Evolutionary conservation across 2,888 invertebrate species (phyloP).

Genomic region (Diploptera punctata): DNA sequence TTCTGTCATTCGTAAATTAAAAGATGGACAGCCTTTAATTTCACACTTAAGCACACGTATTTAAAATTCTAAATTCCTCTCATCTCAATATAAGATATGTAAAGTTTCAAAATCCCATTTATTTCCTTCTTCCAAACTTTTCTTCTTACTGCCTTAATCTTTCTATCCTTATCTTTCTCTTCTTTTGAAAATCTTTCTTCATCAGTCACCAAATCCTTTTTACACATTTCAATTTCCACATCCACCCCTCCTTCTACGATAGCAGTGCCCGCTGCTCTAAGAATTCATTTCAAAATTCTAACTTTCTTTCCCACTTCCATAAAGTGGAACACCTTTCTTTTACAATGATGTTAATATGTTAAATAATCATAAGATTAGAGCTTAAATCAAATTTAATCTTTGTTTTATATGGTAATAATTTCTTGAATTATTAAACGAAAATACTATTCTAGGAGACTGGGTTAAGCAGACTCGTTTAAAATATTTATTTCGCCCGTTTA

Average conservation of each 20-base stretch:
- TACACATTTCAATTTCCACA: neutral
- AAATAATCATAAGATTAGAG: conserved; percentile 5
- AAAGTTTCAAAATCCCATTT: no score
- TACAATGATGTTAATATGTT: neutral
- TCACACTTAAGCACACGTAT: no score
- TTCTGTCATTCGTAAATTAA: no score
- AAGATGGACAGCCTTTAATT: neutral
- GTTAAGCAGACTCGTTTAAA: no score
- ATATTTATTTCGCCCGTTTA: no score
- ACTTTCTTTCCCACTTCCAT: conserved; percentile 1
- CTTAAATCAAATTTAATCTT: no score
- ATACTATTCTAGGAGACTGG: no score
- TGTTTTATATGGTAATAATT: no score
- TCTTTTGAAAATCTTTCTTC: conserved; percentile 19
- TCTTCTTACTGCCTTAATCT: neutral
- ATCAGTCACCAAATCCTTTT: conserved; percentile 29
- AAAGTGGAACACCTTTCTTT: neutral
- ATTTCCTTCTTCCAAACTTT: neutral
- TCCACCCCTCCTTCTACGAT: no score
- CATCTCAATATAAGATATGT: neutral
- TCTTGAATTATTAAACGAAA: no score
- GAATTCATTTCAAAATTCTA: neutral
- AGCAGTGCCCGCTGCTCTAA: no score
- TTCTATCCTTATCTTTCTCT: neutral
- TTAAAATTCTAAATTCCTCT: neutral